A percentile compares a stretch with the other conserved stretches of the same genome.
These are phyloP conservation scores for Agonopterix alstromeriana DNA, from an alignment of 2,888 invertebrate species.

Conservation along the genomic window DNA sequence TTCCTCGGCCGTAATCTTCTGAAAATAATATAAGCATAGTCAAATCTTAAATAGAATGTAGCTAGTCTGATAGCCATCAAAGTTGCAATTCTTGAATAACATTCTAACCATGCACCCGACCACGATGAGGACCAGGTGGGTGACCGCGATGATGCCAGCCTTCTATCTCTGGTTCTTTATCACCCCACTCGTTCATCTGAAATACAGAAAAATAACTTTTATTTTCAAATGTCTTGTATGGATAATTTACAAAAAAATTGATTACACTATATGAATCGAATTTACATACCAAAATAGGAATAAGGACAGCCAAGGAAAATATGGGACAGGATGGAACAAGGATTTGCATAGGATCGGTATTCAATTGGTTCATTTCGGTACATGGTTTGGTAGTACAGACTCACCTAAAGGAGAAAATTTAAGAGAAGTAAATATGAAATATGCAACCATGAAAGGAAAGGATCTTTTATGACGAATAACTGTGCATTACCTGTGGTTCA, in stretches of 20 bases:
- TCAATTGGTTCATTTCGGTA: slow-evolving; percentile 64
- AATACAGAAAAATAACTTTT: slow-evolving; percentile 11
- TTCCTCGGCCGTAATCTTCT: slow-evolving; percentile 65
- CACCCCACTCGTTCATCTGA: slow-evolving; percentile 72
- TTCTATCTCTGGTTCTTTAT: slow-evolving; percentile 66
- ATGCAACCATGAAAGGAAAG: background rate
- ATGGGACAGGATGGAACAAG: slow-evolving; percentile 67
- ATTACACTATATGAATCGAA: slow-evolving; percentile 2
- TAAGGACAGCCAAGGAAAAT: slow-evolving; percentile 72
- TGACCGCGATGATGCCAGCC: slow-evolving; percentile 70
- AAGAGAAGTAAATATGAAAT: slow-evolving; percentile 9
- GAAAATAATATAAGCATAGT: slow-evolving; percentile 4
- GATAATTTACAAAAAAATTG: background rate
- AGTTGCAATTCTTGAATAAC: background rate
- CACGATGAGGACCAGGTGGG: slow-evolving; percentile 67
- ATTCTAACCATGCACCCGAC: slow-evolving; percentile 53
- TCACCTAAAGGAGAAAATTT: slow-evolving; percentile 45
- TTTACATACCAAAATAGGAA: slow-evolving; percentile 64
- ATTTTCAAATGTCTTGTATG: no score
- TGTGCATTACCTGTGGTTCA: slow-evolving; percentile 54
- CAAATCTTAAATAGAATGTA: background rate
- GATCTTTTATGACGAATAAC: background rate
- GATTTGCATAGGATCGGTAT: slow-evolving; percentile 48
- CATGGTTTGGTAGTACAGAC: slow-evolving; percentile 46
- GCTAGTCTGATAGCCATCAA: background rate